Conservation (phyloP, 2,888 invertebrate species). For the Apamea anceps region DNA sequence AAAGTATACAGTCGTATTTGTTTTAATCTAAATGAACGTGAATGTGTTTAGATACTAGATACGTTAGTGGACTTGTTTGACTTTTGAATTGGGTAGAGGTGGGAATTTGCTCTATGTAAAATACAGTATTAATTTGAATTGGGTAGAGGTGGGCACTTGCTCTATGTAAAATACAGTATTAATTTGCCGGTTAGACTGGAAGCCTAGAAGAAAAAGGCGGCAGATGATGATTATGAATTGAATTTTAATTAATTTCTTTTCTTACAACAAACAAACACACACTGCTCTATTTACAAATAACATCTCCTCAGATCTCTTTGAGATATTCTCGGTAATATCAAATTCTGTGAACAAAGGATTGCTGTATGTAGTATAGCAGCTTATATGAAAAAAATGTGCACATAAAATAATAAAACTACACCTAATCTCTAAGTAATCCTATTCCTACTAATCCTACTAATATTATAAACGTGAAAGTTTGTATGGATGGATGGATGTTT, state of each 20-base stretch:
- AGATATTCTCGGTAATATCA: background rate
- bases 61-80: background rate
- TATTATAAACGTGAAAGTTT: too few species aligned
- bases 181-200: too few species aligned
- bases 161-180: background rate
- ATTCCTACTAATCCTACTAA: too few species aligned
- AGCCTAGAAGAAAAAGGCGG: too few species aligned
- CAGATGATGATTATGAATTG: background rate
- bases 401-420: background rate
- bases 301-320: background rate
- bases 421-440: background rate
- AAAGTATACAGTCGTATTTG: slow-evolving; percentile 1
- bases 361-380: background rate
- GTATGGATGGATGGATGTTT: too few species aligned
- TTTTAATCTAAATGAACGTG: slow-evolving; percentile 1
- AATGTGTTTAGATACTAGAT: slow-evolving; percentile 1
- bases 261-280: background rate
- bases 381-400: background rate
- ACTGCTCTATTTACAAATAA: background rate
- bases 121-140: too few species aligned
- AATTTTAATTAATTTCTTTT: background rate
- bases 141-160: background rate
- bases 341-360: background rate
- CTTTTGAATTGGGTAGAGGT: background rate
- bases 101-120: background rate